A percentile compares a stretch with the other conserved stretches of the same genome.
phyloP scores from a whole-genome alignment of 2,113 vertebrate species.

The Cricetomys ansorgei region DNA sequence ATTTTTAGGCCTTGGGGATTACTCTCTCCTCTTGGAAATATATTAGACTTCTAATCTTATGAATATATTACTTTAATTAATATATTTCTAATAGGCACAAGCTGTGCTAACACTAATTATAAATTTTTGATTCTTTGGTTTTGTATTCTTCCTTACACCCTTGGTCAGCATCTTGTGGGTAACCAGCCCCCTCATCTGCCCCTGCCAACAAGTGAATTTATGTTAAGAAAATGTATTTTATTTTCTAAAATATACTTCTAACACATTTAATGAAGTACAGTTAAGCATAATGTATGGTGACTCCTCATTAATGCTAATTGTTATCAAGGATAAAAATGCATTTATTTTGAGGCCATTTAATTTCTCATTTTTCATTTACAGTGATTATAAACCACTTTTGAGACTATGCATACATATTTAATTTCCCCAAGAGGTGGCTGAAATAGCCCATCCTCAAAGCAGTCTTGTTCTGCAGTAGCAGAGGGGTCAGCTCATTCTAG shows the following conservation, averaged over 20 bases:
- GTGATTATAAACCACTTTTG: conserved; percentile 33
- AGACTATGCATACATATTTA: conserved; percentile 42
- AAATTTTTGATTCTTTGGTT: conserved; percentile 17
- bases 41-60: conserved; percentile 32
- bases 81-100: conserved; percentile 54
- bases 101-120: conserved; percentile 35
- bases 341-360: conserved; percentile 69
- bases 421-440: conserved; percentile 23
- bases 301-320: conserved; percentile 71
- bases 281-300: neutral
- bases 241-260: conserved; percentile 40
- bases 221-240: conserved; percentile 28
- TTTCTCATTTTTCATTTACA: conserved; percentile 62
- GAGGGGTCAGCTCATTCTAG: fast-evolving
- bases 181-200: too few relatives aligned
- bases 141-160: neutral
- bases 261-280: conserved; percentile 23
- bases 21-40: neutral
- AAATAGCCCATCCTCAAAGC: neutral
- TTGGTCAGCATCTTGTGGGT: neutral
- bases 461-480: fast-evolving
- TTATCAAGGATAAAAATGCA: conserved; percentile 56
- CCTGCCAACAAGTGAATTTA: neutral
- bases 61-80: conserved; percentile 70
- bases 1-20: conserved; percentile 51